Evolutionary conservation across 2,797 vertebrate species (phyloP), one percentile per base, ranked within the genome.

Genomic region (Danio choprae): DNA sequence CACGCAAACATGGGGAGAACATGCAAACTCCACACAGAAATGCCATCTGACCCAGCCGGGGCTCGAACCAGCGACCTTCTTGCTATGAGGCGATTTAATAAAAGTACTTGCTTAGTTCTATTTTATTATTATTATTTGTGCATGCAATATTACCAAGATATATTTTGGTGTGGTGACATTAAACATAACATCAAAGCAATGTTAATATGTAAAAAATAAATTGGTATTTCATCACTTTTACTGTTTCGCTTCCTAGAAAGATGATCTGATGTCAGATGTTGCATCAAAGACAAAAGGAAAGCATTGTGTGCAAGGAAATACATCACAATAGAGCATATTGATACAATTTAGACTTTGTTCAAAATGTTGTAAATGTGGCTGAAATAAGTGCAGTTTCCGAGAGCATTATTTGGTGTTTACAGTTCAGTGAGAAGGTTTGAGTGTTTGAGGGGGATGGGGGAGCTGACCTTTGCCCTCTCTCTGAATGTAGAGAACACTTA

Each of bases 251-350:
- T 64, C 78, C 89, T 69, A 88, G 92, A 91, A 93, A 92, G 87
- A 90, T 93, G 92, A 92, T 90, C 88, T 89, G 90, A 91, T 89
- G 89, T 90, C 91, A 92, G 91, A 89, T 90, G 82, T 87, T 90
- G 90, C 89, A 29, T 29, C 29, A 3, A 29, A 89, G 76, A 72
- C 5, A 87, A 85, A 87, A 86, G 86, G 86, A 90, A 91, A 87
- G 88, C 89, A 88, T 90, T 88, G 91, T 79, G 7, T 56, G 29
- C 29, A 9, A 15, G 16, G 18, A 43, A 13, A 8, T 12, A 56
- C 58, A 64, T 64, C 10, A 12, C 62, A 64, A 40, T 16, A 43
- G 8, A 58, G 13, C 1, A 0, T n/a, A 0, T 38, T 72, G 5
- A 72, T 72, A 11, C 43, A 44, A 44, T 58, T 29, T 40, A 58